Percentiles rank a stretch among this genome's conserved stretches.
Conservation (phyloP, 2,797 vertebrate species). For the Crypturellus tataupa region DNA sequence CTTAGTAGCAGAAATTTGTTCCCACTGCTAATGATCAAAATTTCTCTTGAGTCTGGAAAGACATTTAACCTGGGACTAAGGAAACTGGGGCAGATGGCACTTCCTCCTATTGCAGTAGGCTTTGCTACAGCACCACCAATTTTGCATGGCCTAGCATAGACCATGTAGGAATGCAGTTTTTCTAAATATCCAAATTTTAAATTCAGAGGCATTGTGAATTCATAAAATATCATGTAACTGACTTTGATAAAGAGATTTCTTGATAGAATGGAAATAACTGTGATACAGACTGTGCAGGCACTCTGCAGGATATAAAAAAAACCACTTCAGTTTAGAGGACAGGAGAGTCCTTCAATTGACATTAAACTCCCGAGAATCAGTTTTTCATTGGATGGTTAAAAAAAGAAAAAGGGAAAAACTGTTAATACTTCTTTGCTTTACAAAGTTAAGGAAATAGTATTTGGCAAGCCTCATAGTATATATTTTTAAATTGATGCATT, state of each 20-base stretch:
- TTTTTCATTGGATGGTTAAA: neutral
- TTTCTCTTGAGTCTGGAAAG: neutral
- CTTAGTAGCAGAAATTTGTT: neutral
- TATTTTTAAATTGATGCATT: neutral
- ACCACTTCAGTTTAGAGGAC: neutral
- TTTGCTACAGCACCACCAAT: neutral
- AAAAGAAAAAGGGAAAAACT: neutral
- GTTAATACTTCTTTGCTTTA: neutral
- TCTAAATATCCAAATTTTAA: neutral
- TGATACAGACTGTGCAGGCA: neutral
- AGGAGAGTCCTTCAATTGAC: neutral
- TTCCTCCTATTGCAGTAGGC: neutral
- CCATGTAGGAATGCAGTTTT: neutral
- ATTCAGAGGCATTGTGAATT: neutral
- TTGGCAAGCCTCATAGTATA: neutral
- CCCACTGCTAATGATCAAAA: neutral
- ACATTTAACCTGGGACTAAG: neutral
- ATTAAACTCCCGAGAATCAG: rapidly evolving
- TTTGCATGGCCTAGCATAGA: neutral
- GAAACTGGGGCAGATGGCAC: neutral
- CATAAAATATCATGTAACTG: neutral
- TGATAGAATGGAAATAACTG: neutral
- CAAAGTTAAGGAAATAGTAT: neutral
- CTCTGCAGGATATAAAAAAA: neutral
- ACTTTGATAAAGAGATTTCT: neutral